Base-by-base conservation (phyloP, 2,797 vertebrate species). In the Selene dorsalis region DNA sequence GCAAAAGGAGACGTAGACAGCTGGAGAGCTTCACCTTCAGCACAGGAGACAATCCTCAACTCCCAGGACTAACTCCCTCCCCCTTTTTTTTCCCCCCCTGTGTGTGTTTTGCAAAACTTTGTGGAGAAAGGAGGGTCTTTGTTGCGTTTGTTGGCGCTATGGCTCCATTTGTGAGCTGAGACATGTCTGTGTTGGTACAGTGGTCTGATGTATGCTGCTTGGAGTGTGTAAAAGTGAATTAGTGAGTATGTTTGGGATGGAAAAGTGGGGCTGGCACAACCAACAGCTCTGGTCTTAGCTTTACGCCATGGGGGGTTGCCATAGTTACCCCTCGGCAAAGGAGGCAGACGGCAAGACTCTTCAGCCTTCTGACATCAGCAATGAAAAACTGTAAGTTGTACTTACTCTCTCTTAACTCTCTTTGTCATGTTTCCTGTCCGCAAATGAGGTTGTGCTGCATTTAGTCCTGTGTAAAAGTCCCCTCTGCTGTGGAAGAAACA, bases 281-380 rank as follows among this genome's bases (percentile, higher is more conserved):
- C 79, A 75, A 89, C 87, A 79, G 61, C 85, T 92, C 79, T 69
- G 71, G 87, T 88, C 89, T 88, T 94, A 93, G 90, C 88, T 86
- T 77, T 53, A 74, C 53, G 89, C 88, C 91, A 94, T 95, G 94
- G 94, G 94, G 89, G 94, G 94, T 87, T 95, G 94, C 87, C 93
- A 95, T 85, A 94, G 94, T 87, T 93, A 94, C 93, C 90, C 92
- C 90, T 93, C 93, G 9, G 84, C 89, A 12, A 85, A 85, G 3
- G 88, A 94, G 77, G 60, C 75, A 56, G 91, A 94, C 81, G 66
- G 66, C 75, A 88, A 84, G 53, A 52, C 78, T 57, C 85, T 79
- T 75, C 85, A 91, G 28, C 84, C 86, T 30, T 89, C 91, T 60
- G 89, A 88, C 82, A 88, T 90, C 87, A 83, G 66, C 82, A 81